Evolutionary conservation across 2,113 vertebrate genomes (phyloP).

Genomic region (Ptilonorhynchus violaceus): DNA sequence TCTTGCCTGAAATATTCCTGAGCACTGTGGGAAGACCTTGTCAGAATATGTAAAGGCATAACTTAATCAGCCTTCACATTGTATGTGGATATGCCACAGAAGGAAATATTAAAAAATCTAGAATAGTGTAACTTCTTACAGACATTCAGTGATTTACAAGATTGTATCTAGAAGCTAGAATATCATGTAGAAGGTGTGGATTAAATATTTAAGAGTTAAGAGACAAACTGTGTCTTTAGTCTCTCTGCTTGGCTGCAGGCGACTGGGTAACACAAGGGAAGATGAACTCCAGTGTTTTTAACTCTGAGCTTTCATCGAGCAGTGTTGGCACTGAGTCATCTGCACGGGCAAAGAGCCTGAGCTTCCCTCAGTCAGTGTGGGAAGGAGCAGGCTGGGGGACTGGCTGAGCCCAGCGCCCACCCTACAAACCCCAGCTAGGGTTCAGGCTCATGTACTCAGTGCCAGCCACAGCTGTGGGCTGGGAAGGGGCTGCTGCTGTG

Average conservation of each 20-base stretch:
- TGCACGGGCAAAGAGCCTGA: background rate
- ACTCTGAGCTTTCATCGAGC: background rate
- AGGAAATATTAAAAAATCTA: background rate
- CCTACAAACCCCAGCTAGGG: background rate
- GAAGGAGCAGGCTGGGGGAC: background rate
- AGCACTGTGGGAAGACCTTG: slow-evolving; percentile 13
- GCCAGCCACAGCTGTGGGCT: background rate
- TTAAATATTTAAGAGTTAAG: slow-evolving; percentile 47
- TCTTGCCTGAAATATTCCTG: slow-evolving; percentile 4
- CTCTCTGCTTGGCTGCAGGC: background rate
- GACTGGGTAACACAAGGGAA: background rate
- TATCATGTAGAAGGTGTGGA: background rate
- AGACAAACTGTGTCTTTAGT: background rate
- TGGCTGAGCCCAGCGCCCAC: background rate
- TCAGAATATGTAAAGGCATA: slow-evolving; percentile 27
- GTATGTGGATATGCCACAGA: background rate
- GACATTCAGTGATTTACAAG: slow-evolving; percentile 1
- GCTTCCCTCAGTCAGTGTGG: background rate
- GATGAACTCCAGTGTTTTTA: background rate
- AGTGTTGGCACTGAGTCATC: background rate
- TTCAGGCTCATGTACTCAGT: accelerated
- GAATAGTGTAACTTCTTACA: background rate
- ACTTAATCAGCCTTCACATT: slow-evolving; percentile 33
- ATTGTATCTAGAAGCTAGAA: background rate
- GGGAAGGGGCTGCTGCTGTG: background rate